Conservation (phyloP, 2,888 invertebrate genomes). For the Pterobdella sp. region DNA sequence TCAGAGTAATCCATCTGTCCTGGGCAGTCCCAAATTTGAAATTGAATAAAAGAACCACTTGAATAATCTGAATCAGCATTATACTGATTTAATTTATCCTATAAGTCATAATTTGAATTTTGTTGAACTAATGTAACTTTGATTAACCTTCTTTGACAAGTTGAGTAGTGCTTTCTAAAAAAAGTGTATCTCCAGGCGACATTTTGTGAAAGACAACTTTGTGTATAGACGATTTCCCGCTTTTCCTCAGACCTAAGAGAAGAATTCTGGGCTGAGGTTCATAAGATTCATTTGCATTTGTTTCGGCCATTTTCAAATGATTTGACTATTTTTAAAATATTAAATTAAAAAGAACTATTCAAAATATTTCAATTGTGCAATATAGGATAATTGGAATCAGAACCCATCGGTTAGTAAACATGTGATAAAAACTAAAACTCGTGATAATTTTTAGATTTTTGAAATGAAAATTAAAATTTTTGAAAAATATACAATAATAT, state of each 20-base stretch:
- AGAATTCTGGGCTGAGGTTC: slow-evolving; percentile 86
- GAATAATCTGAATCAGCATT: slow-evolving; percentile 66
- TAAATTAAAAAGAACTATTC: too few species aligned
- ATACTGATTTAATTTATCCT: slow-evolving; percentile 3
- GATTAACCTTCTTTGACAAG: slow-evolving; percentile 75
- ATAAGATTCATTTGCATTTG: slow-evolving; percentile 48
- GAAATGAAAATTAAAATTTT: neutral
- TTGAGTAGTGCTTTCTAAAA: slow-evolving; percentile 94
- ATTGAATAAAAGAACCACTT: slow-evolving; percentile 93
- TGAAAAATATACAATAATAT: neutral
- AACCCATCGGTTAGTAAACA: neutral
- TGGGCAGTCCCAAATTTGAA: slow-evolving; percentile 99
- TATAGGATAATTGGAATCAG: neutral
- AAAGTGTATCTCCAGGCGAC: slow-evolving; percentile 98
- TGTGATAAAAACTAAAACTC: slow-evolving; percentile 7
- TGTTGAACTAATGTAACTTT: neutral
- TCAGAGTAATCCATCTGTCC: slow-evolving; percentile 98
- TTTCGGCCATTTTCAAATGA: neutral
- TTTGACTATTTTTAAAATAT: too few species aligned
- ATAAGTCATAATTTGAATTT: neutral
- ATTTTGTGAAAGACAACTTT: slow-evolving; percentile 99
- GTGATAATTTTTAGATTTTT: neutral
- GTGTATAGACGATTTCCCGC: slow-evolving; percentile 97
- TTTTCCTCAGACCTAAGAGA: slow-evolving; percentile 82
- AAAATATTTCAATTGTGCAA: neutral